These are phyloP conservation scores for Camelus bactrianus DNA, from an alignment of 2,113 vertebrate species.

Conservation along the genomic window DNA sequence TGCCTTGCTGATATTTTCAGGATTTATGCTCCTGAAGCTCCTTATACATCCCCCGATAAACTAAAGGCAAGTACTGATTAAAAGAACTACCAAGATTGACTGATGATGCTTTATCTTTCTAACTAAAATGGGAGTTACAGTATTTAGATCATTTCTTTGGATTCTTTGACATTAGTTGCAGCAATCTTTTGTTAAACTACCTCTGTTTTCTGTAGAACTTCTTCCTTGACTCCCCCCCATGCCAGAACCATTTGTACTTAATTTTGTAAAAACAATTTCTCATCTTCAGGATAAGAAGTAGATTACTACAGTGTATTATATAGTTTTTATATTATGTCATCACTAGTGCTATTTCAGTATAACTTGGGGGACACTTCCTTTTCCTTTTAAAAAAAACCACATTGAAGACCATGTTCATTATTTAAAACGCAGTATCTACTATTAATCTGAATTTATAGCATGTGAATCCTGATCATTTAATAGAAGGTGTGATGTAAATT, in stretches of 20 bases:
- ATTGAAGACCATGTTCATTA: neutral
- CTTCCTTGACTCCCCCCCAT: accelerated
- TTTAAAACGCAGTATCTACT: constrained; percentile 15
- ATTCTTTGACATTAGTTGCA: neutral
- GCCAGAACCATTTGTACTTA: neutral
- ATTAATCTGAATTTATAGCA: neutral
- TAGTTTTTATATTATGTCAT: neutral
- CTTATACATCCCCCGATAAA: constrained; percentile 98
- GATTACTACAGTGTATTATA: neutral
- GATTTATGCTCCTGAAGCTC: constrained; percentile 99
- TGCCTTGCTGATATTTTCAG: constrained; percentile 99
- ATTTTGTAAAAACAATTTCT: constrained; percentile 21
- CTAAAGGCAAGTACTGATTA: constrained; percentile 92
- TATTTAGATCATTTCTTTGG: constrained; percentile 41
- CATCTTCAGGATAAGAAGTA: neutral
- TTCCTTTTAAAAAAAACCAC: neutral
- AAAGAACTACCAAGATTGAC: neutral
- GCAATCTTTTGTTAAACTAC: neutral
- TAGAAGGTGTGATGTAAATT: neutral
- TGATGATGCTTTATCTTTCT: neutral
- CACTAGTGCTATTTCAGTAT: neutral
- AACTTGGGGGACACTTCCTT: neutral
- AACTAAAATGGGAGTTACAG: neutral
- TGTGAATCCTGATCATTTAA: neutral
- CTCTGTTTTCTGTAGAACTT: neutral